These are phyloP conservation scores for Manis crassicaudata DNA, from an alignment of 2,797 vertebrate genomes.

Conservation along the genomic window DNA sequence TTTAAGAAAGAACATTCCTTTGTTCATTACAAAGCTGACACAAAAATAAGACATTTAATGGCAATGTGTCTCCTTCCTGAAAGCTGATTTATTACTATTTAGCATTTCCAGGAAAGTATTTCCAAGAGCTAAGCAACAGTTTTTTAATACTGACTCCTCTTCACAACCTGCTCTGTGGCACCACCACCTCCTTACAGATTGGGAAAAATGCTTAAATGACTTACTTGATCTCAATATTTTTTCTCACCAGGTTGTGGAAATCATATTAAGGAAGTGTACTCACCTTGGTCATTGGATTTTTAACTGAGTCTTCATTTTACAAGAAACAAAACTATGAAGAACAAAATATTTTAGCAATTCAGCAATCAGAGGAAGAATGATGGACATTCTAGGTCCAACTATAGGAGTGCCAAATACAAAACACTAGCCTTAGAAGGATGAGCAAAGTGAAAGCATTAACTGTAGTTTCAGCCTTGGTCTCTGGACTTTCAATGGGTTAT, in stretches of 20 bases:
- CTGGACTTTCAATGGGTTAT: neutral
- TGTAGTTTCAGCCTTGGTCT: constrained; percentile 9
- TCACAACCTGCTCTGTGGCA: constrained; percentile 49
- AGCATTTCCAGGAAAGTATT: constrained; percentile 55
- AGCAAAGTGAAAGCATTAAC: neutral
- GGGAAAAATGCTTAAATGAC: neutral
- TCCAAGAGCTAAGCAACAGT: constrained; percentile 55
- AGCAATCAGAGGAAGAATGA: neutral
- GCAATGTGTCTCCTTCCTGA: constrained; percentile 18
- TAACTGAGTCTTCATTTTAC: constrained; percentile 17
- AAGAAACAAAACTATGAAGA: constrained; percentile 16
- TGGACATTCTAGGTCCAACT: neutral
- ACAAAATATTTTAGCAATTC: neutral
- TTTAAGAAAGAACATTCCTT: constrained; percentile 18
- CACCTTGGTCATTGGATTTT: constrained; percentile 17
- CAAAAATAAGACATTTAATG: constrained; percentile 55
- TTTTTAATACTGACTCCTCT: constrained; percentile 61
- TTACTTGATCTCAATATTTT: constrained; percentile 24
- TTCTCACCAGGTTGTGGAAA: neutral
- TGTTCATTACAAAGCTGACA: constrained; percentile 47
- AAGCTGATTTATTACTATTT: constrained; percentile 29
- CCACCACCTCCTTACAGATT: neutral
- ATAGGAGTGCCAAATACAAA: neutral
- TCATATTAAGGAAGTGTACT: neutral
- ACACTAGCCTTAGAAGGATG: neutral